Conservation (phyloP, 1,140 invertebrate species). For the Macrobrachium rosenbergii region DNA sequence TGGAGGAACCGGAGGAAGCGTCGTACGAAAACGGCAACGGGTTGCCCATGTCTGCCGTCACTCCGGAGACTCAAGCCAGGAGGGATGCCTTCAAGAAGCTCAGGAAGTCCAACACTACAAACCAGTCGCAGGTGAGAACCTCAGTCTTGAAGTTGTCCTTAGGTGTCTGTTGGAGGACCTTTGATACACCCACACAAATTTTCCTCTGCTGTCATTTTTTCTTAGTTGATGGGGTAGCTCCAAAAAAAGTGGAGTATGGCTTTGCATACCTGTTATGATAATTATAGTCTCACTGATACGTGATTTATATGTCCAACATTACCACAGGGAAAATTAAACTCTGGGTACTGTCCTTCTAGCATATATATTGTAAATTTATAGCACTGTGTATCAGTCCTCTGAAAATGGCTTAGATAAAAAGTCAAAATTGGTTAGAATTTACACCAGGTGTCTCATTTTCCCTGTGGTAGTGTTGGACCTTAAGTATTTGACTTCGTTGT, state of each 20-base stretch:
- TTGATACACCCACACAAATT: neutral
- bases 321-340: no score
- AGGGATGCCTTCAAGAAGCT: conserved; percentile 38
- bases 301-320: no score
- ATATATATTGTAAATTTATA: no score
- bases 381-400: no score
- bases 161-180: neutral
- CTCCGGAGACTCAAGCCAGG: conserved; percentile 15
- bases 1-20: conserved; percentile 9
- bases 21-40: neutral
- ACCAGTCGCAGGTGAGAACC: neutral
- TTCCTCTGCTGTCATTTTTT: neutral
- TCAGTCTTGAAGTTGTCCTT: no score
- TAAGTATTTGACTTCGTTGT: no score
- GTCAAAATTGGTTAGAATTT: no score
- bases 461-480: no score
- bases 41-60: neutral
- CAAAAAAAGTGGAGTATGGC: neutral
- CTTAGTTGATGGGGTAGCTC: neutral
- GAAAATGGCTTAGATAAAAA: no score
- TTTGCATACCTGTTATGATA: neutral
- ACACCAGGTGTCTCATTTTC: no score
- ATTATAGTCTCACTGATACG: no score
- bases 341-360: no score
- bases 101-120: neutral